A percentile compares a stretch with the other conserved stretches of the same genome.
Conservation (phyloP, 2,113 vertebrate genomes). For the Percina caprodes region DNA sequence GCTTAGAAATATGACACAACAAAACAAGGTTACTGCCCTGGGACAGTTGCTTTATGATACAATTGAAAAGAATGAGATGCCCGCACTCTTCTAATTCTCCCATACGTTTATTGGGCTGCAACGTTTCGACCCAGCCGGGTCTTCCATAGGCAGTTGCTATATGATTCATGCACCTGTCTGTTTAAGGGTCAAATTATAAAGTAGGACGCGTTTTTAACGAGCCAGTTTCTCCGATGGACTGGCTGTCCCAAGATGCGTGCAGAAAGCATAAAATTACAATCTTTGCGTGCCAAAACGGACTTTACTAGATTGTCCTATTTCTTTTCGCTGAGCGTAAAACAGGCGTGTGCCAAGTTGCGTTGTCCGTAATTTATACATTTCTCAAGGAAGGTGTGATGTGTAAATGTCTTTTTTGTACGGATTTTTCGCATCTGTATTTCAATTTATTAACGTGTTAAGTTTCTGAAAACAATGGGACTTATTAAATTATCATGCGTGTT, state of each 20-base stretch:
- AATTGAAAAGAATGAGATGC: too few species aligned
- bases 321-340: neutral
- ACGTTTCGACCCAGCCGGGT: too few species aligned
- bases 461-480: neutral
- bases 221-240: neutral
- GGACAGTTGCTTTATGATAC: too few species aligned
- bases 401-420: neutral
- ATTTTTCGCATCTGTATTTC: neutral
- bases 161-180: neutral
- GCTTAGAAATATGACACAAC: neutral
- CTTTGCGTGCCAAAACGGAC: neutral
- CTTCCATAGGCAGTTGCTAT: too few species aligned
- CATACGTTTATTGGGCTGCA: too few species aligned
- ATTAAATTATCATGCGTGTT: neutral
- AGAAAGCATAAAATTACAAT: neutral
- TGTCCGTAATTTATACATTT: conserved; percentile 39
- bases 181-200: neutral
- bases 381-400: neutral
- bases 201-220: neutral
- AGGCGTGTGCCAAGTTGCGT: neutral
- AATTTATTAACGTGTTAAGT: neutral
- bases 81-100: too few species aligned
- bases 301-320: neutral
- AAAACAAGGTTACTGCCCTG: neutral
- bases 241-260: neutral